Evolutionary conservation across 2,888 invertebrate species (phyloP).

Genomic region (Anodontia alba): DNA sequence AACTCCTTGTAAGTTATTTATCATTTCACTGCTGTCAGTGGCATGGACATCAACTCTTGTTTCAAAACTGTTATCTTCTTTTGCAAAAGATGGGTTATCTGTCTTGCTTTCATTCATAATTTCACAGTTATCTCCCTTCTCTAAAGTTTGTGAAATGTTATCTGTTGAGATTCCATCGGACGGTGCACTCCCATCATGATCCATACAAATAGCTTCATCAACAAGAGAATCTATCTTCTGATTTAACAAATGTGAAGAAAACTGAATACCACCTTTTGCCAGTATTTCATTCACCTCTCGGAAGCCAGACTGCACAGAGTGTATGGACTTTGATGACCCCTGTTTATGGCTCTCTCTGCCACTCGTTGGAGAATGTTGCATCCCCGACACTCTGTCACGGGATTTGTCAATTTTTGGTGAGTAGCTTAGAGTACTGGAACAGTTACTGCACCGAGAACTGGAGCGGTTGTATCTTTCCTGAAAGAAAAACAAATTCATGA

Average conservation of each 20-base stretch:
- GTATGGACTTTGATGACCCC: conserved; percentile 49
- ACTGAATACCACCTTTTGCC: neutral
- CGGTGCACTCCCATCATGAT: neutral
- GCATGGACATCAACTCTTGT: neutral
- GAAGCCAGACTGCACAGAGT: conserved; percentile 19
- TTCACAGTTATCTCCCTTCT: neutral
- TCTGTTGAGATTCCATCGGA: neutral
- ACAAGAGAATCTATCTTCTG: neutral
- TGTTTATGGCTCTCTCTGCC: conserved; percentile 59
- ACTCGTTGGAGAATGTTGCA: conserved; percentile 71
- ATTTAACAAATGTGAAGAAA: neutral
- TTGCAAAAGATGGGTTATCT: neutral
- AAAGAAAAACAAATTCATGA: no score
- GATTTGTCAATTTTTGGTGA: conserved; percentile 80
- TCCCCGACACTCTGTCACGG: conserved; percentile 61
- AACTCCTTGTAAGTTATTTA: neutral
- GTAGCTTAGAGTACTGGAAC: conserved; percentile 78
- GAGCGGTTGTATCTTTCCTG: conserved; percentile 75
- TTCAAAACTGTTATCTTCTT: neutral
- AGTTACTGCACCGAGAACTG: conserved; percentile 81
- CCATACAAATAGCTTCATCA: conserved; percentile 3
- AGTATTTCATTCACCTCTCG: neutral
- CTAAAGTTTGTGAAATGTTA: neutral
- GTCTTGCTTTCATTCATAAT: neutral
- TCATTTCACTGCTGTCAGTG: neutral